Conservation (phyloP, 2,113 vertebrate genomes). For the Crotophaga sulcirostris region DNA sequence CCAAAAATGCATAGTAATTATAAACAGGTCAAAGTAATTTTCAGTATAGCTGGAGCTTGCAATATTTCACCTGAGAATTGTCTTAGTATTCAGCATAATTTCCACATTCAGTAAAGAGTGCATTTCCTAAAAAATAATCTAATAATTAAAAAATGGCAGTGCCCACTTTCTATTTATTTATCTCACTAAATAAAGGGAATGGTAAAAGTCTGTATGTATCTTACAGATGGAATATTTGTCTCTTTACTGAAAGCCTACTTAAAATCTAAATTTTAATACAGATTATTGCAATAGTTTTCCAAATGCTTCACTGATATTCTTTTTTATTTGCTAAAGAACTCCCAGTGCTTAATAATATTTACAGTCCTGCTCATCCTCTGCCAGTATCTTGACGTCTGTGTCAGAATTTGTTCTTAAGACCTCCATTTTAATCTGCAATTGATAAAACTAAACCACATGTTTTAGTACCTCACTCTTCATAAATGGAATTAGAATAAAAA, state of each 20-base stretch:
- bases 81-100: neutral
- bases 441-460: neutral
- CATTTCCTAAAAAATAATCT: neutral
- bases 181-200: neutral
- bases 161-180: neutral
- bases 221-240: neutral
- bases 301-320: neutral
- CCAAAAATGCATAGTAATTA: neutral
- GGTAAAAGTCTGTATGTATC: neutral
- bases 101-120: neutral
- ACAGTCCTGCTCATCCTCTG: neutral
- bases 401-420: neutral
- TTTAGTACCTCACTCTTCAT: neutral
- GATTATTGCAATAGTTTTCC: neutral
- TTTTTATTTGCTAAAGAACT: neutral
- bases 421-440: neutral
- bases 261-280: neutral
- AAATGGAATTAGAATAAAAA: neutral
- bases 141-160: neutral
- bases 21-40: neutral
- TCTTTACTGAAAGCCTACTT: neutral
- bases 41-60: neutral
- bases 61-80: neutral
- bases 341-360: neutral
- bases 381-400: neutral